Percentiles rank a stretch among this genome's conserved stretches.
Evolutionary conservation across 2,113 vertebrate species (phyloP).

Genomic region (Accipiter virgatus): DNA sequence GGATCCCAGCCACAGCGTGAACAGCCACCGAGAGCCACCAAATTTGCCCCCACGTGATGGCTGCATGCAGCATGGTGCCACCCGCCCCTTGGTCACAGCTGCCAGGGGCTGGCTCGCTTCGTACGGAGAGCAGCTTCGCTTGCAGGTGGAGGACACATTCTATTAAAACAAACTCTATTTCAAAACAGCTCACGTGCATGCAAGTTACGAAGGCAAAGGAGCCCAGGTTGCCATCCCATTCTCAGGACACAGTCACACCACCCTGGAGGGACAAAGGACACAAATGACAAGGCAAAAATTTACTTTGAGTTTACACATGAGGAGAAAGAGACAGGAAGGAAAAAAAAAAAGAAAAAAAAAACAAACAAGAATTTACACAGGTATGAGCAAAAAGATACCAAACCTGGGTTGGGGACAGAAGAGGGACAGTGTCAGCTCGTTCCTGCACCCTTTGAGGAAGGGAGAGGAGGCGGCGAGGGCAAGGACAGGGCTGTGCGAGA

Average conservation of each 20-base stretch:
- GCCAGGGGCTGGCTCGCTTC: background rate
- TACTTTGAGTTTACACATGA: background rate
- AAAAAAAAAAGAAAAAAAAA: background rate
- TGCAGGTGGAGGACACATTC: rapidly evolving
- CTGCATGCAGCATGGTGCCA: background rate
- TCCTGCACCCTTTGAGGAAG: background rate
- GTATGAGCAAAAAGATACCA: background rate
- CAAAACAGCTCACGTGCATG: background rate
- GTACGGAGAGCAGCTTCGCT: rapidly evolving
- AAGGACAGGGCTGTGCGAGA: background rate
- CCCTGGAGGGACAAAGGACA: background rate
- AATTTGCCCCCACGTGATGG: rapidly evolving
- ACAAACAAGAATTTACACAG: too few species aligned
- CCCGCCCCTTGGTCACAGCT: background rate
- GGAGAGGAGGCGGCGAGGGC: rapidly evolving
- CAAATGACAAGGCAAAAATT: background rate
- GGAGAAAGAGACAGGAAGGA: background rate
- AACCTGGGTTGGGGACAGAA: background rate
- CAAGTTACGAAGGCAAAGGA: background rate
- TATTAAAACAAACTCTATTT: background rate
- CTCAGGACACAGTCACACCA: background rate
- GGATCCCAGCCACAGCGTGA: background rate
- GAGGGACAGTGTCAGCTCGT: background rate
- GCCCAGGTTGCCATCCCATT: background rate
- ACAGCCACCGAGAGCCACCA: background rate